phyloP scores from a whole-genome alignment of 1,140 invertebrate genomes.

The Trichonephila clavipes region DNA sequence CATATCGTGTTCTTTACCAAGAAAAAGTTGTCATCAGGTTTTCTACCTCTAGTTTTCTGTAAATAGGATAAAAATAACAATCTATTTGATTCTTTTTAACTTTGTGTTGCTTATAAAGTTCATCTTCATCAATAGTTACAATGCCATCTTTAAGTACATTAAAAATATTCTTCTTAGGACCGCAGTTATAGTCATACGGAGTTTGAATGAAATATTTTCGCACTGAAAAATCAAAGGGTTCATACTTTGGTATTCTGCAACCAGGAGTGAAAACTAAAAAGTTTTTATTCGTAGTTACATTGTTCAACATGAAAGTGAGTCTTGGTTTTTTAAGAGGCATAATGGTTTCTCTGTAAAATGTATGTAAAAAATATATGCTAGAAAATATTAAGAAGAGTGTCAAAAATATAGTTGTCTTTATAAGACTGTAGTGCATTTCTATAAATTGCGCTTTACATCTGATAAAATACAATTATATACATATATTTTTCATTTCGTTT shows the following conservation, averaged over 20 bases:
- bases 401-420: constrained; percentile 41
- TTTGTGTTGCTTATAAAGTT: constrained; percentile 49
- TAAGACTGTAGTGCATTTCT: constrained; percentile 42
- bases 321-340: not conserved
- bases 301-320: not conserved
- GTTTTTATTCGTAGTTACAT: constrained; percentile 47
- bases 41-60: constrained; percentile 44
- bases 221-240: constrained; percentile 87
- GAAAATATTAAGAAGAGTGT: constrained; percentile 59
- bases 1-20: constrained; percentile 67
- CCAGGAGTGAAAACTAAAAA: constrained; percentile 85
- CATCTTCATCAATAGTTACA: constrained; percentile 51
- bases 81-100: constrained; percentile 52
- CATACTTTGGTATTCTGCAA: constrained; percentile 89
- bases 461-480: not conserved
- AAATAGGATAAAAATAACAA: constrained; percentile 61
- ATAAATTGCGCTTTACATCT: not conserved
- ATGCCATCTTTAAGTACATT: not conserved
- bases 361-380: constrained; percentile 63
- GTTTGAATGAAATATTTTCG: constrained; percentile 76
- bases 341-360: constrained; percentile 48
- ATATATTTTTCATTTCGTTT: not conserved
- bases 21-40: constrained; percentile 63
- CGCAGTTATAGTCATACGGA: constrained; percentile 54
- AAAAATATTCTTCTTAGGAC: constrained; percentile 51